Evolutionary conservation across 2,113 vertebrate species (phyloP), one percentile per base, ranked within the genome.

Genomic region (Bos indicus): DNA sequence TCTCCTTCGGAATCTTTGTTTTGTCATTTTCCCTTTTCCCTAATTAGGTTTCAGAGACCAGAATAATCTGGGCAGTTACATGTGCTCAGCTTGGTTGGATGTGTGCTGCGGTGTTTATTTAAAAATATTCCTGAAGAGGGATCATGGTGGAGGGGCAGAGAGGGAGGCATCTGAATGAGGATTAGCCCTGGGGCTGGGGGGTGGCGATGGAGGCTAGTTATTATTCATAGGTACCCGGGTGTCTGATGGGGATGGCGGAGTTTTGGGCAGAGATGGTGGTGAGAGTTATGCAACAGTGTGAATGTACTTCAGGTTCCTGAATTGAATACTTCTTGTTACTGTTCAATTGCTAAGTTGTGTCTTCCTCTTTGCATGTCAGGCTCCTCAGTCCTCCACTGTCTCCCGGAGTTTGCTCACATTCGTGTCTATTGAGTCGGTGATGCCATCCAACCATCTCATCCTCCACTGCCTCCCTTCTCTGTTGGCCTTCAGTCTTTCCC

Each of bases 31-130:
- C 57, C 82, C 25, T 67, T 71, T 71, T 48, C 46, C 91, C 87
- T 97, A 95, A 97, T 90, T 91, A 94, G 87, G 81, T 64, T 74
- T 90, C 91, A 7, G 62, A 80, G 51, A 43, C 92, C 80, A 46
- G 86, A 90, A 23, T 19, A 13, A 43, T 60, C 83, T 0, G 4
- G 28, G 43, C 77, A 36, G 28, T 12, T 26, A 57, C 57, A 33
- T 7, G 43, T 2, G 74, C 40, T 33, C n/a, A 1, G 77, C 3
- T 9, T 3, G 86, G 14, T 54, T 59, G 36, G 16, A 30, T 16
- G 17, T 33, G 43, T 25, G 40, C 71, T 57, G 33, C 14, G 23
- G 36, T n/a, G 30, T 83, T 87, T 71, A 48, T 59, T 62, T 57
- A 1, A n/a, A 95, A 94, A 48, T 71, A 74, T 21, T 46, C 89